phyloP scores from a whole-genome alignment of 2,888 invertebrate genomes.

The Plebejus argus region DNA sequence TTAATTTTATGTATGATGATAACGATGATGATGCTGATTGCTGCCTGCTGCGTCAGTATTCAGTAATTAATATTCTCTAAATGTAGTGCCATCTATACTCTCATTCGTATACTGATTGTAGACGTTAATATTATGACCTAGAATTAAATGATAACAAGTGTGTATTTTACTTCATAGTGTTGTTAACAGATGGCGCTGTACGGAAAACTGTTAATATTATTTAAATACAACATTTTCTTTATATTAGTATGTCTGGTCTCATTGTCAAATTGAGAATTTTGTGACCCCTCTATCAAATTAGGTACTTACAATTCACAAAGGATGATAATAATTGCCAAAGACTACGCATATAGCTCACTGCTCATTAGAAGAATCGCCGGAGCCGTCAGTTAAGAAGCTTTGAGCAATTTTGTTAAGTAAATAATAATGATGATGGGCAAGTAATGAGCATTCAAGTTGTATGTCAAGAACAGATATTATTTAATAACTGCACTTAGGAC shows the following conservation, averaged over 20 bases:
- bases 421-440: background rate
- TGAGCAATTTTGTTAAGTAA: background rate
- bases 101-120: background rate
- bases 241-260: no score
- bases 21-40: no score
- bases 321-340: no score
- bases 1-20: no score
- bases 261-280: no score
- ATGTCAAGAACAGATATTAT: constrained; percentile 26
- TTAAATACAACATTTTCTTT: background rate
- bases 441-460: background rate
- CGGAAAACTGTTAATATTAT: background rate
- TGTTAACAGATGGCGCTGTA: background rate
- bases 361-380: no score
- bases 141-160: background rate
- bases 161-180: background rate
- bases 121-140: no score
- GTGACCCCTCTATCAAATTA: no score
- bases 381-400: background rate
- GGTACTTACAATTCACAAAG: no score
- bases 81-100: background rate
- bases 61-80: no score
- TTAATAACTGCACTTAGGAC: constrained; percentile 10
- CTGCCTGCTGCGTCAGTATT: no score
- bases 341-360: no score